Evolutionary conservation across 2,888 invertebrate genomes (phyloP).

Genomic region (Stratiomys singularior): DNA sequence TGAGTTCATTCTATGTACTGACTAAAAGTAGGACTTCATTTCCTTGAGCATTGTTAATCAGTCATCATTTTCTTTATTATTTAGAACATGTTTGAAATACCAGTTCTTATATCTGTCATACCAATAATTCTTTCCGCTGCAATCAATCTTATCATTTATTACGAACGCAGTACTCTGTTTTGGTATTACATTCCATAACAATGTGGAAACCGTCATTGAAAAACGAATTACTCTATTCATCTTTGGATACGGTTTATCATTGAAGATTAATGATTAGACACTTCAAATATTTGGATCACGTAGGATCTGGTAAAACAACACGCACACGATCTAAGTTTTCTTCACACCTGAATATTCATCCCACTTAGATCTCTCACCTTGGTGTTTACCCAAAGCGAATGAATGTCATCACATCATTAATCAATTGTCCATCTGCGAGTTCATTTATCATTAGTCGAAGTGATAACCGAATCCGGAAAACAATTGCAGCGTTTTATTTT

Average conservation of each 20-base stretch:
- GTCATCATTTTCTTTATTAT: too few species aligned
- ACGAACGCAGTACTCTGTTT: too few species aligned
- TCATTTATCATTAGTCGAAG: conserved; percentile 48
- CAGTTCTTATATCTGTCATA: too few species aligned
- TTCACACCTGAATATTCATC: conserved; percentile 36
- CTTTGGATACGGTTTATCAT: conserved; percentile 27
- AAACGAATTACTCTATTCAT: neutral
- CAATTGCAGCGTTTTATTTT: conserved; percentile 33
- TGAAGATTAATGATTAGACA: conserved; percentile 36
- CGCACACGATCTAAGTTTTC: conserved; percentile 7
- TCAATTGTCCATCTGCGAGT: conserved; percentile 40
- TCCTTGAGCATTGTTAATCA: too few species aligned
- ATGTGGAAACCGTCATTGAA: neutral
- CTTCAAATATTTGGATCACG: conserved; percentile 36
- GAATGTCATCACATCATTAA: conserved; percentile 49
- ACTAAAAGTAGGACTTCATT: too few species aligned
- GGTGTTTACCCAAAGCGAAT: conserved; percentile 16
- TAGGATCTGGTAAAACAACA: conserved; percentile 10
- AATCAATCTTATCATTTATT: too few species aligned
- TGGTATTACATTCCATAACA: too few species aligned
- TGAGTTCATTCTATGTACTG: too few species aligned
- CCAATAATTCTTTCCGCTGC: too few species aligned
- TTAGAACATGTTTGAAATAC: too few species aligned
- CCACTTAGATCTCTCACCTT: conserved; percentile 24
- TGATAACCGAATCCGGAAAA: conserved; percentile 50